These are phyloP conservation scores for Actinostola sp. DNA, from an alignment of 92 coral and sea anemone genomes.

Conservation along the genomic window DNA sequence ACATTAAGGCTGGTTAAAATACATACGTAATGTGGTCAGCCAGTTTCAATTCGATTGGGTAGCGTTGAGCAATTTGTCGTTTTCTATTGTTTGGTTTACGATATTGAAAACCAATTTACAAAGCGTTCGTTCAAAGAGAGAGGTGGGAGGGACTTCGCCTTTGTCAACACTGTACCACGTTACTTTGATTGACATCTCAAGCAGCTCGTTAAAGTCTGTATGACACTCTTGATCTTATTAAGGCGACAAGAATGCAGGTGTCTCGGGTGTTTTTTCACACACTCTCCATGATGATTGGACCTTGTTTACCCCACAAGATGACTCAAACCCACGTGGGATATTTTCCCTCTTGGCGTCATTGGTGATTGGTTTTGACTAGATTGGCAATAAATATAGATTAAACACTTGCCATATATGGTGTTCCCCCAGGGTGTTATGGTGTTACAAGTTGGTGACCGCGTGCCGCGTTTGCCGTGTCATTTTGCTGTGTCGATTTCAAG, in stretches of 20 bases:
- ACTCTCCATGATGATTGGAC: constrained; percentile 97
- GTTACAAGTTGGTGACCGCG: constrained; percentile 97
- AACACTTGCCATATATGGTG: constrained; percentile 99
- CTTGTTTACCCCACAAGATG: constrained; percentile 99
- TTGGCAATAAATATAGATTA: constrained; percentile 99
- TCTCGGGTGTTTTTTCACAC: constrained; percentile 99
- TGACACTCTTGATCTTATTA: constrained; percentile 99
- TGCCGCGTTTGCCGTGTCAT: constrained; percentile 99
- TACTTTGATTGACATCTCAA: constrained; percentile 99
- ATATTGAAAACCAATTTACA: constrained; percentile 97
- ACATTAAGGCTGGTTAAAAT: constrained; percentile 38
- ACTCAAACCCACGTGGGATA: constrained; percentile 99
- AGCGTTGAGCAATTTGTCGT: constrained; percentile 70
- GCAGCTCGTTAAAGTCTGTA: constrained; percentile 99
- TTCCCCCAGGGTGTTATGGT: constrained; percentile 99
- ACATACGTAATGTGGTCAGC: constrained; percentile 39
- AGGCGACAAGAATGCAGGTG: constrained; percentile 99
- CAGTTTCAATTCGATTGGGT: constrained; percentile 78
- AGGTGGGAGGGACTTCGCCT: constrained; percentile 88
- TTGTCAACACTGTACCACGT: constrained; percentile 99
- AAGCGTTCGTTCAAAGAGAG: constrained; percentile 97
- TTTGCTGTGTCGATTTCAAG: constrained; percentile 99
- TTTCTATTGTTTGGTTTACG: constrained; percentile 93
- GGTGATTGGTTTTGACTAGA: constrained; percentile 99
- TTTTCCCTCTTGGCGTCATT: constrained; percentile 97